Conservation (phyloP, 1,140 invertebrate genomes). For the Drosophila albomicans region DNA sequence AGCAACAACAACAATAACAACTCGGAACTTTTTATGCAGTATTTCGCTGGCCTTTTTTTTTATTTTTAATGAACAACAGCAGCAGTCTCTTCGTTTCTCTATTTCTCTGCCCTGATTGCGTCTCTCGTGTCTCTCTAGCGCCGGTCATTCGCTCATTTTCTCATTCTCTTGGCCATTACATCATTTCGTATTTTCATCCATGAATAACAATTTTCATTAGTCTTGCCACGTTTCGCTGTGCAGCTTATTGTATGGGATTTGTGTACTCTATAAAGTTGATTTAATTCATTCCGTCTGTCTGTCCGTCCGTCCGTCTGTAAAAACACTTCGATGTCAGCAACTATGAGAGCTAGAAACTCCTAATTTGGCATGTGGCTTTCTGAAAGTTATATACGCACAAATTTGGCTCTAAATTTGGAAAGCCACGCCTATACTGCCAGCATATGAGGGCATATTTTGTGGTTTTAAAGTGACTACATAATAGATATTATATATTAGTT, state of each 20-base stretch:
- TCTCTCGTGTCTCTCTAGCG: not conserved
- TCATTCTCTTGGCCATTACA: conserved; percentile 59
- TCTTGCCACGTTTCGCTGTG: conserved; percentile 13
- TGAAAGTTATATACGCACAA: too few relatives aligned
- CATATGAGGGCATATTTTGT: too few relatives aligned
- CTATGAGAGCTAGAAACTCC: not conserved
- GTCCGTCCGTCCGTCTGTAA: conserved; percentile 4
- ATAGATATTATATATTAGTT: too few relatives aligned
- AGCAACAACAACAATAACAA: conserved; percentile 41
- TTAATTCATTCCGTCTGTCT: conserved; percentile 14
- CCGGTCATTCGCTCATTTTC: conserved; percentile 8
- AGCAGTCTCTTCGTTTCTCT: too few relatives aligned
- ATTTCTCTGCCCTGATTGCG: not conserved
- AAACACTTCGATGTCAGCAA: not conserved
- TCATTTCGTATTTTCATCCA: conserved; percentile 77
- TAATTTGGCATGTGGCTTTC: too few relatives aligned
- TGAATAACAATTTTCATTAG: conserved; percentile 71
- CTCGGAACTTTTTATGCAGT: conserved; percentile 34
- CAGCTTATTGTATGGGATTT: not conserved
- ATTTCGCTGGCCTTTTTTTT: conserved; percentile 20
- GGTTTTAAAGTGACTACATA: too few relatives aligned
- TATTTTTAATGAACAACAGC: conserved; percentile 30
- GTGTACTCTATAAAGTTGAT: conserved; percentile 1
- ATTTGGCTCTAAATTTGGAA: too few relatives aligned
- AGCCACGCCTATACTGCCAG: too few relatives aligned